Evolutionary conservation across 1,140 invertebrate genomes (phyloP).

Genomic region (Marisa cornuarietis): DNA sequence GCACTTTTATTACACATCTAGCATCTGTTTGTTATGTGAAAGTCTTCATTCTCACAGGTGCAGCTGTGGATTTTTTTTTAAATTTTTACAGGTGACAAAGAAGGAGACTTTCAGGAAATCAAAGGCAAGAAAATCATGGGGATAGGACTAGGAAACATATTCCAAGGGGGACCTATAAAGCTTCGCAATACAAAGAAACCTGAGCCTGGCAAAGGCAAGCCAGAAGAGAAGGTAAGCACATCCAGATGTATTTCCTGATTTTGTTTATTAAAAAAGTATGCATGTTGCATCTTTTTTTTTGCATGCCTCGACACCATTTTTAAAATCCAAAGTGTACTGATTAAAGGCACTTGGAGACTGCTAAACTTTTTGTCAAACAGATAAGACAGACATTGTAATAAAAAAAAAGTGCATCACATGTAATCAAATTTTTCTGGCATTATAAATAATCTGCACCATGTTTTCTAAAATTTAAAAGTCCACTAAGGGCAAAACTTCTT

Average conservation of each 20-base stretch:
- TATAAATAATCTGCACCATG: too few species aligned
- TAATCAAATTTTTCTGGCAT: too few species aligned
- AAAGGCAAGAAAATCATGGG: conserved; percentile 61
- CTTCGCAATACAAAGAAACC: conserved; percentile 37
- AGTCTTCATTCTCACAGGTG: too few species aligned
- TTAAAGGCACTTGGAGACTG: too few species aligned
- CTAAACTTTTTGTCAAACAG: too few species aligned
- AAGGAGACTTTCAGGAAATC: conserved; percentile 42
- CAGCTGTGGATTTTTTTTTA: neutral
- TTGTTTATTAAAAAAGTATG: neutral
- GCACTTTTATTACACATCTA: too few species aligned
- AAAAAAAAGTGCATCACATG: too few species aligned
- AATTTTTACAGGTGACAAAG: conserved; percentile 30
- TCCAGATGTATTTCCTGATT: neutral
- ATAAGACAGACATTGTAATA: too few species aligned
- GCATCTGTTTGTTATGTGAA: neutral
- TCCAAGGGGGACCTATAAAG: conserved; percentile 60
- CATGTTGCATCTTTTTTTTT: neutral
- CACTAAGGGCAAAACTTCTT: too few species aligned
- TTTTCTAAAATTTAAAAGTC: too few species aligned
- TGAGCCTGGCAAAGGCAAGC: conserved; percentile 21
- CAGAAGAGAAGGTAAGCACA: conserved; percentile 25
- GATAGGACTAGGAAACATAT: conserved; percentile 65
- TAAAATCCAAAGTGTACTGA: too few species aligned
- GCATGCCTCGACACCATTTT: too few species aligned